Conservation (phyloP, 2,888 invertebrate species). For the Himalopsyche kuldschensis region DNA sequence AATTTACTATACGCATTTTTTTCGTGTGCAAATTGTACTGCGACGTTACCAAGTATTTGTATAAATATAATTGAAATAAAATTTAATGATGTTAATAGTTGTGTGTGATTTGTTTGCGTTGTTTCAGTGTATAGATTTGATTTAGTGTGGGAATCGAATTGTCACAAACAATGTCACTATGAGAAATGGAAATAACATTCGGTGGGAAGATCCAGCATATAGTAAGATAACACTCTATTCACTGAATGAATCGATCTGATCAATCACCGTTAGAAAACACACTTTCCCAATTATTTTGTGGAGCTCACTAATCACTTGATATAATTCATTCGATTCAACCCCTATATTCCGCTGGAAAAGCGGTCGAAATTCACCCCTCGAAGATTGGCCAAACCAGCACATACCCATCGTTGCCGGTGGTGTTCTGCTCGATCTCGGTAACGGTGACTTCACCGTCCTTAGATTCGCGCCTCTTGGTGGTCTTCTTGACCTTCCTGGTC, state of each 20-base stretch:
- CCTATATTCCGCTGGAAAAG: not conserved
- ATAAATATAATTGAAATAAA: not conserved
- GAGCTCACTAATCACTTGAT: not conserved
- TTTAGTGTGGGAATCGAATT: not conserved
- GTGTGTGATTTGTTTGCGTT: not conserved
- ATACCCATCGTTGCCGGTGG: constrained; percentile 78
- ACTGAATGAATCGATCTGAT: not conserved
- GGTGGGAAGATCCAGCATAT: not conserved
- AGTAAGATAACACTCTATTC: not conserved
- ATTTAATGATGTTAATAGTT: not conserved
- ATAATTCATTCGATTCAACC: not conserved
- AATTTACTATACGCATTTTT: not conserved
- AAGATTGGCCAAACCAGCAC: constrained; percentile 59
- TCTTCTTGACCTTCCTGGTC: constrained; percentile 90
- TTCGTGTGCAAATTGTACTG: not conserved
- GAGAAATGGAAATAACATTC: not conserved
- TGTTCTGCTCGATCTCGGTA: constrained; percentile 75
- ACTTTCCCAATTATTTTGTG: not conserved
- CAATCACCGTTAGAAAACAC: not conserved
- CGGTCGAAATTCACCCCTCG: not conserved
- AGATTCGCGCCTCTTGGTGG: constrained; percentile 78
- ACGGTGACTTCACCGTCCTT: constrained; percentile 79
- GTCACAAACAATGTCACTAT: not conserved
- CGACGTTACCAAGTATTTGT: not conserved
- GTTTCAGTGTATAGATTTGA: not conserved